Conservation (phyloP, 2,113 vertebrate species). For the Oenanthe melanoleuca region DNA sequence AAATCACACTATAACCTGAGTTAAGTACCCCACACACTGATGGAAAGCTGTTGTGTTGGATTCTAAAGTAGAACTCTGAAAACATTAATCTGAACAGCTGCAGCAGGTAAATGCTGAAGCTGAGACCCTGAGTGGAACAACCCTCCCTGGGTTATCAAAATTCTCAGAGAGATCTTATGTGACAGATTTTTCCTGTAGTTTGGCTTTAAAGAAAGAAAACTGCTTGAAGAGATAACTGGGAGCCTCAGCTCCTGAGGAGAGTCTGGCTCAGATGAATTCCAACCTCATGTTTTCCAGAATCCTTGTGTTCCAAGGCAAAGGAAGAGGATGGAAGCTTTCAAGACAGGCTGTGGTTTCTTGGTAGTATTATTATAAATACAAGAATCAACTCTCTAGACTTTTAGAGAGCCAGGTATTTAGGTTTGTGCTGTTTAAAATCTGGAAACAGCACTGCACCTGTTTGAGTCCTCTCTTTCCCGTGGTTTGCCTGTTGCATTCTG, state of each 20-base stretch:
- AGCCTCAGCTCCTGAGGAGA: background rate
- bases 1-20: background rate
- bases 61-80: background rate
- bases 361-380: background rate
- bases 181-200: background rate
- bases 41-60: background rate
- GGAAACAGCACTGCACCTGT: background rate
- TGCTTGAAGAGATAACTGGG: background rate
- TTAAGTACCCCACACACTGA: background rate
- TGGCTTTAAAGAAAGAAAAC: background rate
- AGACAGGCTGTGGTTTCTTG: background rate
- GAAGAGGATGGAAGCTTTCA: background rate
- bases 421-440: background rate
- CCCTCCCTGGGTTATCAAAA: fast-evolving
- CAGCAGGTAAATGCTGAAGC: background rate
- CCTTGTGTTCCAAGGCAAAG: background rate
- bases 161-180: background rate
- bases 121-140: background rate
- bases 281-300: background rate
- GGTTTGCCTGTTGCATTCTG: background rate
- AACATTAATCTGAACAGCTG: background rate
- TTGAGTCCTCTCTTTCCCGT: background rate
- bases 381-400: background rate
- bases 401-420: background rate
- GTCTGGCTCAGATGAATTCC: background rate